These are phyloP conservation scores for Ambastaia sidthimunki DNA, from an alignment of 2,797 vertebrate genomes.

Conservation along the genomic window DNA sequence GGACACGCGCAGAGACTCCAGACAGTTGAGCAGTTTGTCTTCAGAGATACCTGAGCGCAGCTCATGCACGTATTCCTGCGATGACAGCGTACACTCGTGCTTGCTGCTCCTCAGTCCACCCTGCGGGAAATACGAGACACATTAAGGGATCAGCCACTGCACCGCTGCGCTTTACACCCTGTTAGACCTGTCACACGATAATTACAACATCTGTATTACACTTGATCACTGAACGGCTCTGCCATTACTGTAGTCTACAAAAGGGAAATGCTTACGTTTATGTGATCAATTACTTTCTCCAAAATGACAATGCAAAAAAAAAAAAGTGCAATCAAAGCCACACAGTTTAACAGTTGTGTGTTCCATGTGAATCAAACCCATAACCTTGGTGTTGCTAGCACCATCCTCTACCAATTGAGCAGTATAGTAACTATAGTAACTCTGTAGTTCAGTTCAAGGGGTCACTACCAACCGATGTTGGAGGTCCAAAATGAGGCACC, in stretches of 20 bases:
- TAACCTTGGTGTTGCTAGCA: neutral
- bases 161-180: conserved; percentile 40
- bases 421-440: neutral
- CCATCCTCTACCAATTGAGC: neutral
- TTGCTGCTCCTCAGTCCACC: conserved; percentile 98
- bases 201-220: conserved; percentile 53
- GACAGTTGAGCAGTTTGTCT: conserved; percentile 94
- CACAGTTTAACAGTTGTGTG: neutral
- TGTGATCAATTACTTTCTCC: neutral
- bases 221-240: conserved; percentile 12
- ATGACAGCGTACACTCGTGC: conserved; percentile 94
- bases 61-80: conserved; percentile 97
- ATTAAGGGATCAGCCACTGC: conserved; percentile 50
- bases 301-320: neutral
- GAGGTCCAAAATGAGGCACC: no score
- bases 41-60: conserved; percentile 94
- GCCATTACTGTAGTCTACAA: conserved; percentile 1
- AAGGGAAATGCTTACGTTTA: neutral
- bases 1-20: conserved; percentile 96
- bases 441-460: neutral
- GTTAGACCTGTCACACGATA: conserved; percentile 46
- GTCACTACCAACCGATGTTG: neutral
- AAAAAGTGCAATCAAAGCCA: neutral
- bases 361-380: neutral
- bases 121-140: conserved; percentile 72